Conservation (phyloP, 2,888 invertebrate species). For the Magallana nippona region DNA sequence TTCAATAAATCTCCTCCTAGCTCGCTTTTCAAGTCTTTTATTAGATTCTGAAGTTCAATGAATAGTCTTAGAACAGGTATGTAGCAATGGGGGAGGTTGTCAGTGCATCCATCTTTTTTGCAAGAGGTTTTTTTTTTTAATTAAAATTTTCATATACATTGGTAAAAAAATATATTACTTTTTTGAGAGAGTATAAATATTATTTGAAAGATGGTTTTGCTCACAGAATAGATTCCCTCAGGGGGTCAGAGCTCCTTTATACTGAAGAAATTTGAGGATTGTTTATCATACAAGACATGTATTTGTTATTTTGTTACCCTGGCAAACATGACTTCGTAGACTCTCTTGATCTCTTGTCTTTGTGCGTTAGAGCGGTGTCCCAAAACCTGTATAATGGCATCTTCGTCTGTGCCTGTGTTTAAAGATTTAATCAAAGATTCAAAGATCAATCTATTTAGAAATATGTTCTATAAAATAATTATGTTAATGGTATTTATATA, state of each 20-base stretch:
- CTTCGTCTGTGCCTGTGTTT: constrained; percentile 78
- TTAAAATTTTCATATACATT: no score
- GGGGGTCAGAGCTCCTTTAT: neutral
- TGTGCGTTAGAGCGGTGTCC: constrained; percentile 75
- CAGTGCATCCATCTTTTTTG: no score
- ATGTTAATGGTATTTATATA: no score
- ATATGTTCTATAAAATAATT: no score
- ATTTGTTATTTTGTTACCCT: constrained; percentile 61
- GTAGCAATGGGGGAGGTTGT: no score
- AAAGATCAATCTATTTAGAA: no score
- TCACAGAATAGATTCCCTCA: no score
- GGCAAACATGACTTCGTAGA: constrained; percentile 77
- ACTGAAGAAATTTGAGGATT: neutral
- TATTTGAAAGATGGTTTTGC: no score
- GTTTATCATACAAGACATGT: neutral
- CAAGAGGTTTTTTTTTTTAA: no score
- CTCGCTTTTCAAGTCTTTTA: constrained; percentile 83
- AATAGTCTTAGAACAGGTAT: neutral
- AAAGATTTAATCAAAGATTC: neutral
- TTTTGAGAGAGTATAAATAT: no score
- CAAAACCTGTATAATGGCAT: constrained; percentile 77
- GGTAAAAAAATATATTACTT: no score
- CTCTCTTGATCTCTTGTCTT: constrained; percentile 73
- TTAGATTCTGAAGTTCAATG: constrained; percentile 68
- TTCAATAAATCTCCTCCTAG: constrained; percentile 93